Evolutionary conservation across 1,140 invertebrate species (phyloP).

Genomic region (Orius insidiosus): DNA sequence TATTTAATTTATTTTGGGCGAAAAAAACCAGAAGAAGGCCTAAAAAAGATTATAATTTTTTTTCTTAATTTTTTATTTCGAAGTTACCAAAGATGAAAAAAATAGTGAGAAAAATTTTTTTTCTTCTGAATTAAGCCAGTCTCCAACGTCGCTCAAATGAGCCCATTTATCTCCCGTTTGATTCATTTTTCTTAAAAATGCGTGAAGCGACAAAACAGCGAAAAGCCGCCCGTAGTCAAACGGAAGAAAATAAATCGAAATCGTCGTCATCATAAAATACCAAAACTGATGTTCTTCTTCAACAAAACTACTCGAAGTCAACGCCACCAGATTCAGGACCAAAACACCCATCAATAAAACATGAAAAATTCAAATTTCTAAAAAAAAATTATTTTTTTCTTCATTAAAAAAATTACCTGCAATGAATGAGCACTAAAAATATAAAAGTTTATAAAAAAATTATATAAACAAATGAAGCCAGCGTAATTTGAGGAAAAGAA

Average conservation of each 20-base stretch:
- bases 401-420: no score
- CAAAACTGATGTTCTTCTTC: slow-evolving; percentile 90
- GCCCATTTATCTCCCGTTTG: slow-evolving; percentile 75
- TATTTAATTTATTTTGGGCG: no score
- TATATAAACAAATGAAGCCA: not conserved
- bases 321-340: not conserved
- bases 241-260: slow-evolving; percentile 15
- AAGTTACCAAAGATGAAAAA: slow-evolving; percentile 33
- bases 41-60: no score
- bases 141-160: slow-evolving; percentile 45
- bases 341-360: no score
- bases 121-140: slow-evolving; percentile 38
- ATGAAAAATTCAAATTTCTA: no score
- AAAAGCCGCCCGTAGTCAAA: slow-evolving; percentile 6
- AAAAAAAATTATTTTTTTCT: no score
- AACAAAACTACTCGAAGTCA: slow-evolving; percentile 45
- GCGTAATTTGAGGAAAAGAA: slow-evolving; percentile 6
- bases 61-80: no score
- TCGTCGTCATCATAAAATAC: slow-evolving; percentile 55
- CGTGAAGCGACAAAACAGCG: slow-evolving; percentile 23
- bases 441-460: not conserved
- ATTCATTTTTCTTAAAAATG: slow-evolving; percentile 53
- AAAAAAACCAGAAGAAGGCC: no score
- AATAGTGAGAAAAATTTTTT: slow-evolving; percentile 31
- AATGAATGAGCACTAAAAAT: no score